A percentile compares a stretch with the other conserved stretches of the same genome.
These are phyloP conservation scores for Chromoteleia sp. DNA, from an alignment of 2,888 invertebrate genomes.

Conservation along the genomic window DNA sequence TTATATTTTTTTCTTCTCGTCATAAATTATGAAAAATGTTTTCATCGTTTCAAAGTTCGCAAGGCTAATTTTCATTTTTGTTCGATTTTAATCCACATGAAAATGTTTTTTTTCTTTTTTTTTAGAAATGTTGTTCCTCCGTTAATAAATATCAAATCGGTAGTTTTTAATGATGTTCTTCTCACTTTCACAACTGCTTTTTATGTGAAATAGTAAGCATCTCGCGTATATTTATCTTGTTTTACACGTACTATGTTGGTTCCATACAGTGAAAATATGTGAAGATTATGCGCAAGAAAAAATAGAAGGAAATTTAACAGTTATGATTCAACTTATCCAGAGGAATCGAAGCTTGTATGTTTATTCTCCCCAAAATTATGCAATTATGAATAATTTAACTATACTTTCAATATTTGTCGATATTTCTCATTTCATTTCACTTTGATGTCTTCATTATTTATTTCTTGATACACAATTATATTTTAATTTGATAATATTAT, in stretches of 20 bases:
- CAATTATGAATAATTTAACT: not conserved
- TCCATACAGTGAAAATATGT: not conserved
- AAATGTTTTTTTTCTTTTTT: not conserved
- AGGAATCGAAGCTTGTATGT: too few species aligned
- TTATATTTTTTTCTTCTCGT: conserved; percentile 15
- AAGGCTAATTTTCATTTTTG: not conserved
- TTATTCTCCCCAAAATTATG: not conserved
- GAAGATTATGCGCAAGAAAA: not conserved
- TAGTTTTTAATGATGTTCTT: conserved; percentile 8
- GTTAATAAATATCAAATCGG: not conserved
- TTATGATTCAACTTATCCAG: not conserved
- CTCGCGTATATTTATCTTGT: conserved; percentile 2
- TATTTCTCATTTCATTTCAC: too few species aligned
- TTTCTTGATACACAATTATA: too few species aligned
- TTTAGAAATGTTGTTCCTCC: too few species aligned
- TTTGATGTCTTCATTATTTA: too few species aligned
- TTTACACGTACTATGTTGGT: too few species aligned
- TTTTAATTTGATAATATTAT: not conserved
- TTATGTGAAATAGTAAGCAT: not conserved
- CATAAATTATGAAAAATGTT: not conserved
- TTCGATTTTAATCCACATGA: not conserved
- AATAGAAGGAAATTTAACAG: not conserved
- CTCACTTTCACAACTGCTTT: conserved; percentile 23
- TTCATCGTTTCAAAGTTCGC: not conserved
- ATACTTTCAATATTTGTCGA: too few species aligned